A percentile compares a stretch with the other conserved stretches of the same genome.
Evolutionary conservation across 2,113 vertebrate species (phyloP).

Genomic region (Sinocyclocheilus maitianheensis): DNA sequence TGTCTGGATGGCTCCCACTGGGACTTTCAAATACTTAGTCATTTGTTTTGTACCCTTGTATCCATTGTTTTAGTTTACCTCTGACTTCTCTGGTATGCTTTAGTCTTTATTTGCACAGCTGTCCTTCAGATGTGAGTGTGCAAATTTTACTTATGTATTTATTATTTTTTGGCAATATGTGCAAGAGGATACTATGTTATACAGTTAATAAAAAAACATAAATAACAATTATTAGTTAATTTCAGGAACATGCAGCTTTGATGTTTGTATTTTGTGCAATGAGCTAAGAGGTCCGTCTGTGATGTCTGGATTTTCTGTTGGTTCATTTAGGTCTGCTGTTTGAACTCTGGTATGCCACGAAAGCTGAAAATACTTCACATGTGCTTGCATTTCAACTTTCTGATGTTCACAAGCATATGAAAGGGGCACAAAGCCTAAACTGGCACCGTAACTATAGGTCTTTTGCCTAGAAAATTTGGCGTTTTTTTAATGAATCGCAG

Average conservation of each 20-base stretch:
- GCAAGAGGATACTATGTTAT: background rate
- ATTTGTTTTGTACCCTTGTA: background rate
- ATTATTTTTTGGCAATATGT: background rate
- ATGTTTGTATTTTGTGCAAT: background rate
- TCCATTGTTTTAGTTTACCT: background rate
- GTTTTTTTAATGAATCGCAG: background rate
- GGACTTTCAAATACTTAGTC: background rate
- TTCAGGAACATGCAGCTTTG: background rate
- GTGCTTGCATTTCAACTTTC: background rate
- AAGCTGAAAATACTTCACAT: background rate
- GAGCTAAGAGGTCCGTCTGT: background rate
- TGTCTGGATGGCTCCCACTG: slow-evolving; percentile 11
- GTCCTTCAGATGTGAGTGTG: background rate
- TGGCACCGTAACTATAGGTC: background rate
- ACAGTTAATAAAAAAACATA: background rate
- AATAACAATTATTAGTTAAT: background rate
- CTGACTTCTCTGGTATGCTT: background rate
- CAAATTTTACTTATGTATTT: background rate
- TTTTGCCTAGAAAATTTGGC: background rate
- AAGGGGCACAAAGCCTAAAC: background rate
- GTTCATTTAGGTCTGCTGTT: background rate
- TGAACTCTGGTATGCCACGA: background rate
- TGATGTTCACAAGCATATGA: background rate
- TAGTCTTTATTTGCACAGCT: background rate
- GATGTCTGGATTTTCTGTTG: background rate